These are phyloP conservation scores for Spilosoma lubricipeda DNA, from an alignment of 2,888 invertebrate genomes.

Conservation along the genomic window DNA sequence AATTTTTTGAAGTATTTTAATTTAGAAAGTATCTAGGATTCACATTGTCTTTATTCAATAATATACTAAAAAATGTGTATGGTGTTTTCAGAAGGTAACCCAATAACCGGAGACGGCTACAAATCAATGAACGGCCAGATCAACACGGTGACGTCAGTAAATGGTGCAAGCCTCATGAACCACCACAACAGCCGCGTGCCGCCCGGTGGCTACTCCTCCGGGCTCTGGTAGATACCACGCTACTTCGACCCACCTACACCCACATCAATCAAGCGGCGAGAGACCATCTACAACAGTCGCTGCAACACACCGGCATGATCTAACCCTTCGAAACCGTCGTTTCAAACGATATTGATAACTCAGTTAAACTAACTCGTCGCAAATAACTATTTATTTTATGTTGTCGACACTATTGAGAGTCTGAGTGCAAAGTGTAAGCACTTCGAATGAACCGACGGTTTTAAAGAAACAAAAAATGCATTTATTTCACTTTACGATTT, in stretches of 20 bases:
- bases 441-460: constrained; percentile 31
- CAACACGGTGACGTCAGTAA: constrained; percentile 81
- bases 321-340: constrained; percentile 33
- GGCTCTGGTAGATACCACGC: constrained; percentile 87
- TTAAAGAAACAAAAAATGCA: constrained; percentile 60
- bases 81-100: constrained; percentile 84
- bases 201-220: constrained; percentile 89
- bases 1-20: constrained; percentile 25
- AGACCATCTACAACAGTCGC: constrained; percentile 46
- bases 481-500: constrained; percentile 69
- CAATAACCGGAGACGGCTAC: constrained; percentile 87
- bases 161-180: constrained; percentile 76
- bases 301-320: constrained; percentile 51
- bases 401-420: constrained; percentile 22
- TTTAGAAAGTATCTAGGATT: constrained; percentile 22
- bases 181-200: constrained; percentile 88
- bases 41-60: background rate
- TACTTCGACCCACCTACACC: constrained; percentile 47
- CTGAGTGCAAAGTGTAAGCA: constrained; percentile 15
- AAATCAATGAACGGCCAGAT: constrained; percentile 86
- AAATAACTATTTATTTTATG: constrained; percentile 26
- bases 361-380: constrained; percentile 22
- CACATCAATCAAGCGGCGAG: constrained; percentile 49
- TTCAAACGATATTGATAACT: constrained; percentile 19
- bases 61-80: constrained; percentile 33